Evolutionary conservation across 2,797 vertebrate species (phyloP), one percentile per base, ranked within the genome.

Genomic region (Dipus sagitta): DNA sequence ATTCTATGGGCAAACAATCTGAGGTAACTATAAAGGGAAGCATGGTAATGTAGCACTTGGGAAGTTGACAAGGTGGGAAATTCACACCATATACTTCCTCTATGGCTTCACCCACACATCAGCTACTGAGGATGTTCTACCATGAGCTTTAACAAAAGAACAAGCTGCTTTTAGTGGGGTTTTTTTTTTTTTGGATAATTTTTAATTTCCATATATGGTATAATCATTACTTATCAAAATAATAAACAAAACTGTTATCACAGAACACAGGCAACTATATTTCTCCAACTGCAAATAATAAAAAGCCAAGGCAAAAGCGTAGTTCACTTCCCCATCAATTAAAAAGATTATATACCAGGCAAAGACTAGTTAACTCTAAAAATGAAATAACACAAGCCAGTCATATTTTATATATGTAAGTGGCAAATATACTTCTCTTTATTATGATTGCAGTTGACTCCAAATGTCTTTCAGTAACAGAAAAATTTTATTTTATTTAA

Each of bases 401-500:
- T n/a, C 94, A 95, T 62, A 93, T 87, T 96, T 96, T 4, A 96
- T 68, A 82, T 28, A 42, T 28, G 34, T 54, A 74, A 67, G 34
- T 80, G 78, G 89, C 91, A 91, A 94, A 96, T 65, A 81, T 38
- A 95, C 81, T 96, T 13, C 47, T 84, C 95, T 98, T 99, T 99
- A 99, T 99, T 99, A 90, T 97, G 96, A 95, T 97, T 96, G 90
- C 96, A 96, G 93, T 28, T 84, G 74, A 91, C 65, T 88, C 67
- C 92, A 94, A 47, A 67, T 90, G 80, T 24, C 89, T 91, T 96
- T 64, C 79, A 91, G 76, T 24, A 92, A 52, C 0, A 34, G 72
- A 79, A 77, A 79, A 77, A 70, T 67, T 88, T 91, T 97, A 99
- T 98, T 99, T 98, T 98, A 99, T 98, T 99, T 99, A 97, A 99